These are phyloP conservation scores for Excalfactoria chinensis DNA, from an alignment of 2,113 vertebrate genomes.

Conservation along the genomic window DNA sequence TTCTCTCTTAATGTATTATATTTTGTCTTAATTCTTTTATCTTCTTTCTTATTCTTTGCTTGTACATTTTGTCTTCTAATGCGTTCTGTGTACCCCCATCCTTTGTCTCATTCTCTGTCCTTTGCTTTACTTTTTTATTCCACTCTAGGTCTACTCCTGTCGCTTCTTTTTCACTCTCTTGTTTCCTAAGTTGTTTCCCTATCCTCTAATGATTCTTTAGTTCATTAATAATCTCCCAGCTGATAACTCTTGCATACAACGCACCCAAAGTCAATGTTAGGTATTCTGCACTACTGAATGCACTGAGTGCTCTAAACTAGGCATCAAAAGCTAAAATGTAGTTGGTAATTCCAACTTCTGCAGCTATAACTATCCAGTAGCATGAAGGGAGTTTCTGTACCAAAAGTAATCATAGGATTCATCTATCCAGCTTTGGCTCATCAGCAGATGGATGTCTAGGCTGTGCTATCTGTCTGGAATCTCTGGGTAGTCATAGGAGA, in stretches of 20 bases:
- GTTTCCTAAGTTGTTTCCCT: not conserved
- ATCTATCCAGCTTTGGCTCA: not conserved
- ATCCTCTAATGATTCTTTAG: not conserved
- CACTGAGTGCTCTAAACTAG: not conserved
- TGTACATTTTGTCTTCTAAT: not conserved
- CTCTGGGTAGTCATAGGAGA: slow-evolving; percentile 27
- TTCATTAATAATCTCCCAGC: not conserved
- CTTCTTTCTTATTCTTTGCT: not conserved
- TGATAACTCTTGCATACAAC: not conserved
- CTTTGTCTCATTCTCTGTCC: not conserved
- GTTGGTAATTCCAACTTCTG: not conserved
- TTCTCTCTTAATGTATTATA: not conserved
- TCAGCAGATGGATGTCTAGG: slow-evolving; percentile 31
- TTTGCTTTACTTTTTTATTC: not conserved
- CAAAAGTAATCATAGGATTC: not conserved
- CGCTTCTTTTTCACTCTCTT: not conserved
- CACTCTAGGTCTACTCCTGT: not conserved
- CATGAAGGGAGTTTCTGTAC: not conserved
- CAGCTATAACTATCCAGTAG: not conserved
- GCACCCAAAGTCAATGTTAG: not conserved
- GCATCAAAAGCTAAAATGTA: not conserved
- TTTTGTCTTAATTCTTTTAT: not conserved
- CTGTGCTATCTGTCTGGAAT: slow-evolving; percentile 60
- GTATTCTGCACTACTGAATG: fast-evolving
- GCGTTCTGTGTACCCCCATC: not conserved